phyloP scores from a whole-genome alignment of 2,113 vertebrate species.

The Lepidiolamprologus cunningtoni region DNA sequence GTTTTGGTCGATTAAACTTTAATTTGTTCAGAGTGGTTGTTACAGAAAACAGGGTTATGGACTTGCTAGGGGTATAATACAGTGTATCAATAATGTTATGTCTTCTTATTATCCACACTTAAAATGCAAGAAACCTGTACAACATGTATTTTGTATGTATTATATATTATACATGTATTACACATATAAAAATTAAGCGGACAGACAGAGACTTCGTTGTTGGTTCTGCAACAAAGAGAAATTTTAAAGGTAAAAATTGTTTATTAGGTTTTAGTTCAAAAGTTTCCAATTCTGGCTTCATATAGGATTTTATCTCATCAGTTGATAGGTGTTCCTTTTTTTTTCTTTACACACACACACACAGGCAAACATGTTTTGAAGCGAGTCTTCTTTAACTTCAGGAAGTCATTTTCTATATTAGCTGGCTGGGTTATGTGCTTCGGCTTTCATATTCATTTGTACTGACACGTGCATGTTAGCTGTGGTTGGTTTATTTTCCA shows the following conservation, averaged over 20 bases:
- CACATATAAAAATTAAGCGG: background rate
- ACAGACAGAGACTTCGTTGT: background rate
- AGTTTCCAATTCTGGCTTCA: background rate
- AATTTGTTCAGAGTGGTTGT: background rate
- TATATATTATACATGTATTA: background rate
- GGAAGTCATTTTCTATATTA: background rate
- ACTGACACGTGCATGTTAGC: background rate
- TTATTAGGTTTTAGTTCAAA: background rate
- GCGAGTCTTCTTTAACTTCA: background rate
- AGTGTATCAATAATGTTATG: background rate
- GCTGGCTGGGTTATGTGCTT: background rate
- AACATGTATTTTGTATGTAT: background rate
- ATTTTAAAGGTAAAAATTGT: background rate
- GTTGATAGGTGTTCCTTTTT: background rate
- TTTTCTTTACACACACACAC: background rate
- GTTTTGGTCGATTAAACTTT: background rate
- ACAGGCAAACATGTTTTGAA: background rate
- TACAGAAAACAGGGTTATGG: background rate
- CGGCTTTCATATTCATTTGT: background rate
- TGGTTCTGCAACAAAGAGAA: background rate
- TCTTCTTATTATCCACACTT: background rate
- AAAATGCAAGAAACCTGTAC: background rate
- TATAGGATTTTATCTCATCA: background rate
- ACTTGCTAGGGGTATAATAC: background rate
- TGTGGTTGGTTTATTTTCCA: background rate